phyloP scores from a whole-genome alignment of 2,888 invertebrate species.

The Leptarthrus brevirostris region DNA sequence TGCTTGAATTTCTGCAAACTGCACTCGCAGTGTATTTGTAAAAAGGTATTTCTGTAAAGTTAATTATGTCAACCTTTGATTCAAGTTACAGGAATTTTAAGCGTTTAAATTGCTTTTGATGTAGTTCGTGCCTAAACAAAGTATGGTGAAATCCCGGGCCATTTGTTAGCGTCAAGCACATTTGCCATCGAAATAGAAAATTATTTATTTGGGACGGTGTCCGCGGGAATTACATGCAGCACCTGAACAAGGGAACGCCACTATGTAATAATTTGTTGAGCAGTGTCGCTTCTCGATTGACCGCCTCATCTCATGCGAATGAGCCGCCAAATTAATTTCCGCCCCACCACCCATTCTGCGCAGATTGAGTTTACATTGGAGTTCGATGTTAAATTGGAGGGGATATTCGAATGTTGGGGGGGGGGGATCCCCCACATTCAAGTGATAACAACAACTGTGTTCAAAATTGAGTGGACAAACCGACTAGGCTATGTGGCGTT shows the following conservation, averaged over 20 bases:
- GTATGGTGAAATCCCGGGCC: background rate
- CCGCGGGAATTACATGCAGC: constrained; percentile 1
- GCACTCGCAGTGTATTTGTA: background rate
- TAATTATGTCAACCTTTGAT: background rate
- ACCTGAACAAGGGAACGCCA: constrained; percentile 22
- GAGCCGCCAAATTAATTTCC: constrained; percentile 24
- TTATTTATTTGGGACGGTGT: constrained; percentile 13
- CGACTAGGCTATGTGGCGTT: background rate
- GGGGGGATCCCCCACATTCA: background rate
- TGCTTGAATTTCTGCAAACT: background rate
- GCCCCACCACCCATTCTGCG: background rate
- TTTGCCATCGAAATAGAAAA: background rate
- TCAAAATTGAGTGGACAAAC: background rate
- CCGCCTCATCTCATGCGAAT: constrained; percentile 19
- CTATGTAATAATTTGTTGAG: constrained; percentile 13
- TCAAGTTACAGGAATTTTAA: background rate
- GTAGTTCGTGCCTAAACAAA: background rate
- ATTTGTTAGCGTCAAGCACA: background rate
- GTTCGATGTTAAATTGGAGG: too few species aligned
- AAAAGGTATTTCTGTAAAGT: background rate
- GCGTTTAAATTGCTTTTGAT: background rate
- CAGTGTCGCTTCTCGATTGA: background rate
- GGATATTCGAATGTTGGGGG: background rate
- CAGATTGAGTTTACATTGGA: background rate
- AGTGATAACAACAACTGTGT: background rate